Conservation (phyloP, 2,888 invertebrate genomes). For the Drosophila tripunctata region DNA sequence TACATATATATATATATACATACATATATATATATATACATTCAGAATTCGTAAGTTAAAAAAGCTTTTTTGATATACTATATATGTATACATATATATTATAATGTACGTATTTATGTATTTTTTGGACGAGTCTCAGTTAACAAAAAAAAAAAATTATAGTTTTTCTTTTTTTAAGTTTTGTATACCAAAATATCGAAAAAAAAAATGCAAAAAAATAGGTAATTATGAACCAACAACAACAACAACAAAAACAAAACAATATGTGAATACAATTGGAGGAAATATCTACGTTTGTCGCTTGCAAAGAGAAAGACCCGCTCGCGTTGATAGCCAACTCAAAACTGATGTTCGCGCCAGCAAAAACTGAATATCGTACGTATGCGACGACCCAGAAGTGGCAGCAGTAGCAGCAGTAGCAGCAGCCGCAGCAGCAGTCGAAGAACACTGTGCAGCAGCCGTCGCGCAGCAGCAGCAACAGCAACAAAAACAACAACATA, state of each 20-base stretch:
- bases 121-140: slow-evolving; percentile 42
- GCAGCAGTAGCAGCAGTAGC: slow-evolving; percentile 37
- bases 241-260: slow-evolving; percentile 72
- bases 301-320: slow-evolving; percentile 85
- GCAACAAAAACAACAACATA: slow-evolving; percentile 31
- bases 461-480: slow-evolving; percentile 23
- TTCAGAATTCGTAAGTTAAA: slow-evolving; percentile 52
- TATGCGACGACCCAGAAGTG: slow-evolving; percentile 55
- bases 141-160: slow-evolving; percentile 49
- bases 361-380: slow-evolving; percentile 75
- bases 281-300: slow-evolving; percentile 83
- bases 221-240: slow-evolving; percentile 44
- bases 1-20: slow-evolving; percentile 16
- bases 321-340: slow-evolving; percentile 85
- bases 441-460: slow-evolving; percentile 64
- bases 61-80: slow-evolving; percentile 51
- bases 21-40: slow-evolving; percentile 35
- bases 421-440: slow-evolving; percentile 45
- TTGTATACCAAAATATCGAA: slow-evolving; percentile 43
- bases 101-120: slow-evolving; percentile 9
- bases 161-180: slow-evolving; percentile 21
- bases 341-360: slow-evolving; percentile 84
- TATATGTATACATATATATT: slow-evolving; percentile 19
- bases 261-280: slow-evolving; percentile 71
- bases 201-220: slow-evolving; percentile 60